phyloP scores from a whole-genome alignment of 2,888 invertebrate species.

The Idaea aversata region DNA sequence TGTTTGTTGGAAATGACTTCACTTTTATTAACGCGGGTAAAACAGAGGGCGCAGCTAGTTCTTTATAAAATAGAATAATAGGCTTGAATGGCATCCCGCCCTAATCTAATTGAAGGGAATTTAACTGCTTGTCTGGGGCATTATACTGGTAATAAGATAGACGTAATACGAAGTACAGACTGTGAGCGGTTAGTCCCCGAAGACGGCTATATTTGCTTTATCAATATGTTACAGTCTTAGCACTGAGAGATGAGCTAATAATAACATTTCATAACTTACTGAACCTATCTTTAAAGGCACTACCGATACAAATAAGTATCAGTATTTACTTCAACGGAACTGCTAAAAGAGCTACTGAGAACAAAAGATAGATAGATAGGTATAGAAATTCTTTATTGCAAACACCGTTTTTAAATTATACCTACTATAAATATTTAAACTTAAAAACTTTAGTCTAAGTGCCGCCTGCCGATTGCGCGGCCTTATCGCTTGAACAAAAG shows the following conservation, averaged over 20 bases:
- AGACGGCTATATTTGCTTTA: neutral
- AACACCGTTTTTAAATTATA: neutral
- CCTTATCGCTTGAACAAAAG: too few species aligned
- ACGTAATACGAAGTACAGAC: slow-evolving; percentile 19
- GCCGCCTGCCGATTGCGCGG: too few species aligned
- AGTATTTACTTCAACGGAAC: too few species aligned
- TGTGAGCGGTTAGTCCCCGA: slow-evolving; percentile 13
- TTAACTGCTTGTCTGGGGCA: slow-evolving; percentile 19
- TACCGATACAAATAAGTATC: too few species aligned
- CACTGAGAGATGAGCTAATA: neutral
- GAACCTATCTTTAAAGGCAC: too few species aligned
- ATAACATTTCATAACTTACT: neutral
- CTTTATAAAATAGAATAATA: neutral
- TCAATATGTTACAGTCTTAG: neutral
- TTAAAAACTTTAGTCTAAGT: slow-evolving; percentile 15
- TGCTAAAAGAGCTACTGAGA: too few species aligned
- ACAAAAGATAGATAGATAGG: too few species aligned
- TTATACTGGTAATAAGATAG: slow-evolving; percentile 18
- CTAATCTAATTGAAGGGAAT: slow-evolving; percentile 16
- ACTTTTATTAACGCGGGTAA: too few species aligned
- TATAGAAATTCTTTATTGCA: too few species aligned
- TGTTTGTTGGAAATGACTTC: too few species aligned
- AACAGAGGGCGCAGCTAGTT: too few species aligned
- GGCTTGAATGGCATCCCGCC: neutral
- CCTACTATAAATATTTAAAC: neutral